These are phyloP conservation scores for Isotomurus palustris DNA, from an alignment of 2,888 invertebrate genomes.

Conservation along the genomic window DNA sequence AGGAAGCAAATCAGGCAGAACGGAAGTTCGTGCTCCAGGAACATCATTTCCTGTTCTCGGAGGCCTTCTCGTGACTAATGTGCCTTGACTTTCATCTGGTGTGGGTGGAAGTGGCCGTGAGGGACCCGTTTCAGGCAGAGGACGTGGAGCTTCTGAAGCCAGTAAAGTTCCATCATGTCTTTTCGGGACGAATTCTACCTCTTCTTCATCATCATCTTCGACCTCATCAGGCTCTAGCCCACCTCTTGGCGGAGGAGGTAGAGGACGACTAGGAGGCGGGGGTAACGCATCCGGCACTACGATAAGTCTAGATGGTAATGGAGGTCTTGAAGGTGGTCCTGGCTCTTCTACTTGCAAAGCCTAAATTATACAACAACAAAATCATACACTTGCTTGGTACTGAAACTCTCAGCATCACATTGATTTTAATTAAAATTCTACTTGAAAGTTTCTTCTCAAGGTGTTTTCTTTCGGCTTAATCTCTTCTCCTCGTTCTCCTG, in stretches of 20 bases:
- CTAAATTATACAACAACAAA: conserved; percentile 5
- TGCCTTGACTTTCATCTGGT: conserved; percentile 65
- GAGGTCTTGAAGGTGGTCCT: conserved; percentile 80
- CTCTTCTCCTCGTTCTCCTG: conserved; percentile 84
- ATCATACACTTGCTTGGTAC: not conserved
- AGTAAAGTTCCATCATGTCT: conserved; percentile 90
- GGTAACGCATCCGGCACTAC: conserved; percentile 82
- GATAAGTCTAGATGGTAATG: conserved; percentile 84
- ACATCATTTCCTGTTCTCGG: conserved; percentile 24
- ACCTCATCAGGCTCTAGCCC: conserved; percentile 48
- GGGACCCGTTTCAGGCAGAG: conserved; percentile 70
- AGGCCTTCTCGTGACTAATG: conserved; percentile 43
- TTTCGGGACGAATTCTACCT: conserved; percentile 47
- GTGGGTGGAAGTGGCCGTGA: conserved; percentile 91
- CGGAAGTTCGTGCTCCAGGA: conserved; percentile 71
- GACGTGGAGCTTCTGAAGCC: conserved; percentile 94
- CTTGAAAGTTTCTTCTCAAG: conserved; percentile 90
- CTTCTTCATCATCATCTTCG: conserved; percentile 75
- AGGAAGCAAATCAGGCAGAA: conserved; percentile 90
- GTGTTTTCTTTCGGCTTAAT: conserved; percentile 90
- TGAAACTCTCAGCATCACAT: no score
- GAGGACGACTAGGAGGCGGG: conserved; percentile 64
- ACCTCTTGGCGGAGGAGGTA: conserved; percentile 49
- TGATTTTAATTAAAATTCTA: no score
- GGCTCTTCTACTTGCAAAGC: conserved; percentile 60